Percentiles rank a stretch among this genome's conserved stretches.
These are phyloP conservation scores for Tribolium freemani DNA, from an alignment of 2,888 invertebrate species.

Conservation along the genomic window DNA sequence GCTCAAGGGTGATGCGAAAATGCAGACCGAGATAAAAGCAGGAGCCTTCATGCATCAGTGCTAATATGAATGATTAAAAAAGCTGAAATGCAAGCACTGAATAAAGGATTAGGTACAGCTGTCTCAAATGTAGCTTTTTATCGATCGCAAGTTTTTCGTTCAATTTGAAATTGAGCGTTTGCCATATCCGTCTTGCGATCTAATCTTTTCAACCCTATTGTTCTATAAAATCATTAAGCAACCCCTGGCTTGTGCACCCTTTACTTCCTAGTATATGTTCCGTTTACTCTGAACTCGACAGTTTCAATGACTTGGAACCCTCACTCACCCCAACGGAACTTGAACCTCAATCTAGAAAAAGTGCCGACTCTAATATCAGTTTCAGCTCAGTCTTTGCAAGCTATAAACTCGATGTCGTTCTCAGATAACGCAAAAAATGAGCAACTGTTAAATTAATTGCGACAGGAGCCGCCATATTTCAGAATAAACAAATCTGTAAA, in stretches of 20 bases:
- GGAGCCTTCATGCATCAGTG: background rate
- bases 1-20: constrained; percentile 1
- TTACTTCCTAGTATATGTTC: constrained; percentile 15
- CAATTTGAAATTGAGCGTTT: background rate
- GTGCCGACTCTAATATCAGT: background rate
- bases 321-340: constrained; percentile 16
- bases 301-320: constrained; percentile 10
- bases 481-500: constrained; percentile 10
- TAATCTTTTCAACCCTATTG: constrained; percentile 13
- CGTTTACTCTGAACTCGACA: constrained; percentile 18
- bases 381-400: background rate
- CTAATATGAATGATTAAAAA: constrained; percentile 19
- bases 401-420: background rate
- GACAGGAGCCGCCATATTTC: background rate
- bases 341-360: constrained; percentile 3
- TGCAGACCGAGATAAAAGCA: background rate
- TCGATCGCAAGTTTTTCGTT: background rate
- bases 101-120: constrained; percentile 5
- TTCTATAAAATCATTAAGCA: constrained; percentile 26
- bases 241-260: constrained; percentile 5
- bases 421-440: background rate
- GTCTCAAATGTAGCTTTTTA: background rate
- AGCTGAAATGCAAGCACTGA: constrained; percentile 10
- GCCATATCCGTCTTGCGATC: background rate
- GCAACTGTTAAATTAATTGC: background rate